Base-by-base conservation (phyloP, 1,140 invertebrate species). In the Rhyacophila brunnea region DNA sequence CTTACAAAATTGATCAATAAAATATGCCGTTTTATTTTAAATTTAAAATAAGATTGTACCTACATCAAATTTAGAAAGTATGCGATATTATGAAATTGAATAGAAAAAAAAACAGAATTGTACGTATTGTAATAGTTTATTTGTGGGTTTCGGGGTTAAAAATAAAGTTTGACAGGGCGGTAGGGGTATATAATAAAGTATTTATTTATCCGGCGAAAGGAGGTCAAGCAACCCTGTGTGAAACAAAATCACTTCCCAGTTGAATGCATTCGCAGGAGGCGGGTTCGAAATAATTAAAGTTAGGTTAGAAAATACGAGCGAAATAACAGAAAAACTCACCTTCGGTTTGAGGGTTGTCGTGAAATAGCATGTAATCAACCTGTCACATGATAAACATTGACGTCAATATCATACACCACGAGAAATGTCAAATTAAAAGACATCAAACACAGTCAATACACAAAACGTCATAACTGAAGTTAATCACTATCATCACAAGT, bases 391-490 rank as follows among this genome's bases (percentile, higher is more conserved):
- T 44, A 54, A 44, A 44, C 40, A 54, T 44, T 44, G 28, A 54
- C 13, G 42, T 54, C 42, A 23, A 20, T 45, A 44, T 56, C 53
- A 56, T 35, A 56, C 34, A 38, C 20, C 34, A 28, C 32, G 44
- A 54, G 51, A 45, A 54, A 54, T 45, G 51, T 54, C 51, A 54
- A 54, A 54, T 44, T 54, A 44, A 38, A 44, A 54, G 51, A 54
- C 51, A 54, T 45, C 51, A 54, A 54, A 54, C 38, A 54, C 51
- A 44, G 51, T 54, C 51, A 54, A 54, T 54, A 54, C 28, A 54
- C 51, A 54, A 54, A 54, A 54, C 51, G 51, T 54, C 51, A 54
- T 54, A 54, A 54, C 51, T 54, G 23, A 15, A 34, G 44, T 54
- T 23, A 32, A 54, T 44, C 51, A 42, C 42, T 14, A 34, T 44